Percentiles rank a stretch among this genome's conserved stretches.
These are phyloP conservation scores for Diabrotica balteata DNA, from an alignment of 2,888 invertebrate genomes.

Conservation along the genomic window DNA sequence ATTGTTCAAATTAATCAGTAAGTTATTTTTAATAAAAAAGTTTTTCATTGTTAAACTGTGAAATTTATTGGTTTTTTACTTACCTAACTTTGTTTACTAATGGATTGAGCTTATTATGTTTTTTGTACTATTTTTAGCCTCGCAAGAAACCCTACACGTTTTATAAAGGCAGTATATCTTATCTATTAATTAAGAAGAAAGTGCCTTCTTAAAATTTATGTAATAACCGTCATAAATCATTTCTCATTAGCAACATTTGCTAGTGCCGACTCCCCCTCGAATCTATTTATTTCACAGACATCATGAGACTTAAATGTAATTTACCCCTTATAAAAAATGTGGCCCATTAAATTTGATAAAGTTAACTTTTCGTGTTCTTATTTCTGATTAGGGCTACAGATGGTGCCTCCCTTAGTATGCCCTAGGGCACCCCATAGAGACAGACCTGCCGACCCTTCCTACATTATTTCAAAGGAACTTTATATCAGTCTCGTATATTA, in stretches of 20 bases:
- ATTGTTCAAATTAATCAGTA: too few species aligned
- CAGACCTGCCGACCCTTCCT: slow-evolving; percentile 13
- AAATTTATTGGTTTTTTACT: too few species aligned
- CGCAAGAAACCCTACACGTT: too few species aligned
- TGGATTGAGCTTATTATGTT: too few species aligned
- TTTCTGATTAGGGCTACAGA: slow-evolving; percentile 28
- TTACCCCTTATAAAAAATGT: slow-evolving; percentile 19
- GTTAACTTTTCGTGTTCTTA: slow-evolving; percentile 28
- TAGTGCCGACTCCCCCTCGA: slow-evolving; percentile 4
- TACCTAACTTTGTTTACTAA: too few species aligned
- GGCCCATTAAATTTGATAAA: slow-evolving; percentile 27
- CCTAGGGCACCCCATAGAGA: slow-evolving; percentile 27
- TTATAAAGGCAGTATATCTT: too few species aligned
- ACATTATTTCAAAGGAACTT: slow-evolving; percentile 21
- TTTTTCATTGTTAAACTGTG: too few species aligned
- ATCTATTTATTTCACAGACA: slow-evolving; percentile 15
- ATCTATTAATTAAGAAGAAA: not conserved
- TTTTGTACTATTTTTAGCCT: too few species aligned
- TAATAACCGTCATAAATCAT: slow-evolving; percentile 8
- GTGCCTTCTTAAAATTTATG: not conserved
- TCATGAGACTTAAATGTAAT: slow-evolving; percentile 12
- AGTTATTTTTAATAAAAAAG: too few species aligned
- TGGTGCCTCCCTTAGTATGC: slow-evolving; percentile 28
- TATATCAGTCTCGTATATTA: slow-evolving; percentile 18
- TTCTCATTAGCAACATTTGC: slow-evolving; percentile 2